Base-by-base conservation (phyloP, 2,113 vertebrate genomes). In the Sardina pilchardus region DNA sequence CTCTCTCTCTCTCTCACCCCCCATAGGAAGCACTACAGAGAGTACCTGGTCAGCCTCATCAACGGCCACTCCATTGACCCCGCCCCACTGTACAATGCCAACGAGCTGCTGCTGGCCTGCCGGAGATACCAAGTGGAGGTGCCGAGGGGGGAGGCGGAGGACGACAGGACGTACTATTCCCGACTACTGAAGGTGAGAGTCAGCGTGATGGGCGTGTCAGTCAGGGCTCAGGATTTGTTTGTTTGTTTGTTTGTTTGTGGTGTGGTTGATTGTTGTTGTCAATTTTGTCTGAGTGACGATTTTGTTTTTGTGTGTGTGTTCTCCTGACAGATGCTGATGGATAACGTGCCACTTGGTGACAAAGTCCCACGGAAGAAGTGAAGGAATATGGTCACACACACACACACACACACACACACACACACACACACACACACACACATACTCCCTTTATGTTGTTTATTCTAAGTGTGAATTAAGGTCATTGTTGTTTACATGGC, bases 21-120 rank as follows among this genome's bases (percentile, higher is more conserved):
- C 53, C 53, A 3, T 89, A 97, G 97, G 89, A 96, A 96, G 59
- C 96, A 97, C 89, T 97, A 97, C 92, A 93, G 96, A 78, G 96
- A 97, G 81, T 97, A 97, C 89, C 94, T 97, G 87, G 96, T 97
- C 83, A 97, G 95, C 86, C 95, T 96, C 82, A 97, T 97, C 93
- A 97, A 97, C 50, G 94, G 94, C 50, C 94, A 95, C 84, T 95
- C 96, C 0, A 89, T 97, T 26, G 96, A 97, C 89, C 97, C 97
- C 0, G 96, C 96, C 12, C 90, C 90, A 3, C 92, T 96, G 6
- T 97, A 95, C 80, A 92, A 92, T 8, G 86, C 93, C 53, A 95
- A 93, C 0, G 96, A 97, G 88, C 91, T 96, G 53, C 89, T 93
- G 44, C 90, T 95, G 2, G 96, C 95, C 84, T 96, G 94, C 53